Conservation (phyloP, 2,888 invertebrate species). For the Leptopilina drosophilae region DNA sequence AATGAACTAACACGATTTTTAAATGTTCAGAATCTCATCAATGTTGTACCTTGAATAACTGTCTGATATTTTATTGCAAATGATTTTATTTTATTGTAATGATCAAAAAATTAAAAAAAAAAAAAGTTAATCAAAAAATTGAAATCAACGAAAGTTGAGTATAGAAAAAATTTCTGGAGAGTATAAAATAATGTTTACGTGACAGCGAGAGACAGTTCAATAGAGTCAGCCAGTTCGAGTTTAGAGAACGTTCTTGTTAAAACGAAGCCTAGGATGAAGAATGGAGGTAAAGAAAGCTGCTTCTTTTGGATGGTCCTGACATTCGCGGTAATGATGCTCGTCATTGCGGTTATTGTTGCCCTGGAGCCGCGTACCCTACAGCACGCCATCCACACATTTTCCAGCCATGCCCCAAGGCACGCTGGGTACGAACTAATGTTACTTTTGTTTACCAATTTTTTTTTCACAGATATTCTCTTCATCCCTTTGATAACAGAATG, state of each 20-base stretch:
- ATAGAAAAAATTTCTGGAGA: constrained; percentile 62
- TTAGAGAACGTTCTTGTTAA: constrained; percentile 68
- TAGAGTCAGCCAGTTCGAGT: constrained; percentile 68
- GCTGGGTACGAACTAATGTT: constrained; percentile 72
- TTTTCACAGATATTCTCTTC: constrained; percentile 43
- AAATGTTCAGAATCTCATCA: background rate
- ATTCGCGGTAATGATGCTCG: constrained; percentile 70
- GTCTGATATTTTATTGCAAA: constrained; percentile 50
- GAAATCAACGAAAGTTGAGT: background rate
- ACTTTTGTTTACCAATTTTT: constrained; percentile 61
- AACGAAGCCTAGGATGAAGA: constrained; percentile 70
- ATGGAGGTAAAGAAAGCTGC: constrained; percentile 66
- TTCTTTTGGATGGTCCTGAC: constrained; percentile 71
- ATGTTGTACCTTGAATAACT: constrained; percentile 26
- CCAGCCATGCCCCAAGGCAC: constrained; percentile 73
- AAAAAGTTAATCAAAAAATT: too few relatives aligned
- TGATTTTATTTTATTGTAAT: too few relatives aligned
- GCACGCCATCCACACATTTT: constrained; percentile 70
- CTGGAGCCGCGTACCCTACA: constrained; percentile 73
- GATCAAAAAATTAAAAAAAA: too few relatives aligned
- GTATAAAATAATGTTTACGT: constrained; percentile 67
- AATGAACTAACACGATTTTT: background rate
- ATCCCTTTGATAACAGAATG: constrained; percentile 39
- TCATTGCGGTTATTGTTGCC: constrained; percentile 73
- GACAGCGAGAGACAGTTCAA: constrained; percentile 68